These are phyloP conservation scores for Cossypha niveicapilla DNA, from an alignment of 2,797 vertebrate genomes.

Conservation along the genomic window DNA sequence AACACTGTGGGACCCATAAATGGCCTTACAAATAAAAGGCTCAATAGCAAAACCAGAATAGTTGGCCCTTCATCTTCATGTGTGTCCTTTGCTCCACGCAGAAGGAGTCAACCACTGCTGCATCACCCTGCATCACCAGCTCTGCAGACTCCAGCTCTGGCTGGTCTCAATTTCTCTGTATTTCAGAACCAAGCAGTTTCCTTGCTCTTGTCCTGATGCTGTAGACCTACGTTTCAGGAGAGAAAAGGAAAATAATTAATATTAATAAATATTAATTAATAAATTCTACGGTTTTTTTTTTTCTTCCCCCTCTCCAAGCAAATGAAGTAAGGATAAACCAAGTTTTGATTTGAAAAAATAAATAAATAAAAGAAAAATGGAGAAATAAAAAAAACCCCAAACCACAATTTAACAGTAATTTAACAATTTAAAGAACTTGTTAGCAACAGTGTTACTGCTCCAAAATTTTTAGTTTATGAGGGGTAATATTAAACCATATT, in stretches of 20 bases:
- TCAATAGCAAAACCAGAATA: constrained; percentile 52
- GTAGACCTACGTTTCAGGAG: constrained; percentile 78
- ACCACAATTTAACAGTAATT: background rate
- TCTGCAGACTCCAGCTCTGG: constrained; percentile 19
- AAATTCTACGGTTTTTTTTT: background rate
- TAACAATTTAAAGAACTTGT: background rate
- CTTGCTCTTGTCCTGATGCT: constrained; percentile 90
- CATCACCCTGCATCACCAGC: background rate
- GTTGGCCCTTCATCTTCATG: constrained; percentile 55
- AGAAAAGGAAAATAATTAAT: background rate
- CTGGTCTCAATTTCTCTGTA: constrained; percentile 1
- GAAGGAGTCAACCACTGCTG: constrained; percentile 4
- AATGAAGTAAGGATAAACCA: background rate
- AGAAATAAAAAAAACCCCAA: fast-evolving
- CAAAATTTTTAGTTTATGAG: background rate
- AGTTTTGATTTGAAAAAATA: background rate
- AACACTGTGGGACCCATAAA: constrained; percentile 53
- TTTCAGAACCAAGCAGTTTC: constrained; percentile 89
- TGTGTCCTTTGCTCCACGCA: constrained; percentile 19
- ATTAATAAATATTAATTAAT: background rate
- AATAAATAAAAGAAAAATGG: fast-evolving
- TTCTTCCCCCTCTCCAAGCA: background rate
- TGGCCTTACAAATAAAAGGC: constrained; percentile 56
- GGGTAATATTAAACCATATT: background rate
- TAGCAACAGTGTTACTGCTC: background rate